Evolutionary conservation across 2,888 invertebrate species (phyloP), one percentile per base, ranked within the genome.

Genomic region (Cataglyphis cursor): DNA sequence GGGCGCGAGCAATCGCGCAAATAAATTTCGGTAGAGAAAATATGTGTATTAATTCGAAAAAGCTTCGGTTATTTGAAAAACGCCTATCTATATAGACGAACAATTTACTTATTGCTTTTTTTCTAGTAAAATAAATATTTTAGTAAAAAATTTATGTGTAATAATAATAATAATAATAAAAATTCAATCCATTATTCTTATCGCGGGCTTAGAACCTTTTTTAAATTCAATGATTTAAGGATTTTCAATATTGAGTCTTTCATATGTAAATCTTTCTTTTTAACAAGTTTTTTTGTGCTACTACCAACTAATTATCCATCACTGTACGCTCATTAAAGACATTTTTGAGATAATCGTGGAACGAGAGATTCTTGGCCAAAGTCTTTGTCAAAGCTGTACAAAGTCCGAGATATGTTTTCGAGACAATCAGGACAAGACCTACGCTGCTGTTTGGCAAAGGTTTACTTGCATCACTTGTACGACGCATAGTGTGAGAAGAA

Each of bases 401-500:
- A 24, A 24, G 35, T 31, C 3, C n/a, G 5, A 9, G 3, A 73
- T 28, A 59, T 9, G 18, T 62, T 31, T 31, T 41, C n/a, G 0
- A 24, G 15, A 54, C 5, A 9, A 24, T 73, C 41, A 5, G 59
- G 9, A 44, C 9, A 8, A 28, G 24, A 59, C 38, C 24, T 38
- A 8, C 10, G 44, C 28, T 31, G 73, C 38, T 31, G 24, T 73
- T 72, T 38, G 38, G 41, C 28, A 41, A 12, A 54, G 57, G 18
- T 28, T 61, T 21, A 54, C 31, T 15, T 28, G 28, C 38, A 28
- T 28, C 73, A 41, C 15, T 62, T 28, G 66, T 5, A 44, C 57
- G 31, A n/a, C 1, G 41, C 38, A 31, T 9, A 1, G 41, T 21
- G 28, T 51, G 68, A 59, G 59, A 59, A 72, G 70, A 68, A 68